These are phyloP conservation scores for Drosophila meridionalis DNA, from an alignment of 2,888 invertebrate species.

Conservation along the genomic window DNA sequence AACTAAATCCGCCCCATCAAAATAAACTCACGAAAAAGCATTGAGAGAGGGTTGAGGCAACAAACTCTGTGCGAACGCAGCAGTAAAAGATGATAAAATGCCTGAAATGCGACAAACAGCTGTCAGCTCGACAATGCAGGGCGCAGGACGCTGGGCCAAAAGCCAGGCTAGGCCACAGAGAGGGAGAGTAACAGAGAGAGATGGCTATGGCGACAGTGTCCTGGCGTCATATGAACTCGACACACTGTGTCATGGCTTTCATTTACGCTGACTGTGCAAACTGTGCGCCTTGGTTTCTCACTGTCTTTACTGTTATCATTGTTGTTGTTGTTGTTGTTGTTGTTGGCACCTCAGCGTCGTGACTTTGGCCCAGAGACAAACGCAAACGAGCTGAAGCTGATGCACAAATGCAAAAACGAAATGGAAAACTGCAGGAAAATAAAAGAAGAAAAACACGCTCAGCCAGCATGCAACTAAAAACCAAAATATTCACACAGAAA, in stretches of 20 bases:
- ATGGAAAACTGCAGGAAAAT: background rate
- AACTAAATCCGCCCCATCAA: conserved; percentile 55
- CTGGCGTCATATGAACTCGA: conserved; percentile 64
- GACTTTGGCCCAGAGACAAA: conserved; percentile 59
- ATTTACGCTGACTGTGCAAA: conserved; percentile 67
- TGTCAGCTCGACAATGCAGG: conserved; percentile 69
- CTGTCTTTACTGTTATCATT: background rate
- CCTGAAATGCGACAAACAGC: conserved; percentile 75
- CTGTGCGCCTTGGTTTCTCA: conserved; percentile 41
- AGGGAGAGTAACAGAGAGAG: conserved; percentile 2
- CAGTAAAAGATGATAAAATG: conserved; percentile 64
- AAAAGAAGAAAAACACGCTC: conserved; percentile 10
- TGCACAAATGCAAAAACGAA: conserved; percentile 5
- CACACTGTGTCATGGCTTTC: conserved; percentile 68
- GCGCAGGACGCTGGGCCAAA: conserved; percentile 21
- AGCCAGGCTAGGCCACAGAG: conserved; percentile 24
- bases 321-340: conserved; percentile 16
- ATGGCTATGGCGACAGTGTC: conserved; percentile 19
- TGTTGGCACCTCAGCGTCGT: conserved; percentile 38
- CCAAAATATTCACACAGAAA: conserved; percentile 45
- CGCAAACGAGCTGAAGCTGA: conserved; percentile 22
- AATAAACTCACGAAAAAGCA: conserved; percentile 46
- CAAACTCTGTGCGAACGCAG: conserved; percentile 23
- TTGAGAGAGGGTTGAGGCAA: conserved; percentile 22
- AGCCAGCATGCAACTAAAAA: conserved; percentile 54